Percentiles rank a stretch among this genome's conserved stretches.
Evolutionary conservation across 1,140 invertebrate genomes (phyloP).

Genomic region (Penaeus vannamei): DNA sequence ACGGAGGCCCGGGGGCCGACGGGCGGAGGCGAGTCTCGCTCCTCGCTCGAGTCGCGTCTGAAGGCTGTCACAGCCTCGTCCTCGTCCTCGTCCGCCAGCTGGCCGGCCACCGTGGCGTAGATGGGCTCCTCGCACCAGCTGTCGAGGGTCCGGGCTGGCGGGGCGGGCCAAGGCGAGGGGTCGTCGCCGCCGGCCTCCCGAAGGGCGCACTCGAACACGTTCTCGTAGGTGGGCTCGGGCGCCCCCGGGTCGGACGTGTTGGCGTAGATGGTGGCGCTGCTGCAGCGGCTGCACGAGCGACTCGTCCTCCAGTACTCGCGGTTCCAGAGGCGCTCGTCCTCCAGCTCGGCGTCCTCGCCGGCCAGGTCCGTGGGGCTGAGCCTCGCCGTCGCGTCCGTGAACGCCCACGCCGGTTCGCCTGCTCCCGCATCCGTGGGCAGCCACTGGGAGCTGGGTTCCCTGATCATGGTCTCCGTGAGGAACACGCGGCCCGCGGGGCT

Average conservation of each 20-base stretch:
- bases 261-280: constrained; percentile 41
- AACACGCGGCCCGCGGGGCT: background rate
- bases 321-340: constrained; percentile 2
- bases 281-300: constrained; percentile 32
- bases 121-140: constrained; percentile 47
- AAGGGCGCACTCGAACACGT: constrained; percentile 44
- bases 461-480: constrained; percentile 3
- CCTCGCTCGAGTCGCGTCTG: no score
- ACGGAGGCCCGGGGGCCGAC: no score
- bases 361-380: background rate
- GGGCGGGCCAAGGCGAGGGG: background rate
- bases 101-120: constrained; percentile 46
- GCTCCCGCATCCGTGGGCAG: no score
- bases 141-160: background rate
- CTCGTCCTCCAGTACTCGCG: constrained; percentile 35
- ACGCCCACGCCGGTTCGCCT: no score
- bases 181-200: constrained; percentile 7
- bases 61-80: no score
- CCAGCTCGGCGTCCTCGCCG: background rate
- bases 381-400: no score
- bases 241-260: constrained; percentile 54
- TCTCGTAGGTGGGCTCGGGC: constrained; percentile 45
- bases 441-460: no score
- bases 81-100: constrained; percentile 1
- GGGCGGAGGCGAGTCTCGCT: no score